Evolutionary conservation across 2,113 vertebrate species (phyloP), one percentile per base, ranked within the genome.

Genomic region (Cryptoleucopteryx plumbea): DNA sequence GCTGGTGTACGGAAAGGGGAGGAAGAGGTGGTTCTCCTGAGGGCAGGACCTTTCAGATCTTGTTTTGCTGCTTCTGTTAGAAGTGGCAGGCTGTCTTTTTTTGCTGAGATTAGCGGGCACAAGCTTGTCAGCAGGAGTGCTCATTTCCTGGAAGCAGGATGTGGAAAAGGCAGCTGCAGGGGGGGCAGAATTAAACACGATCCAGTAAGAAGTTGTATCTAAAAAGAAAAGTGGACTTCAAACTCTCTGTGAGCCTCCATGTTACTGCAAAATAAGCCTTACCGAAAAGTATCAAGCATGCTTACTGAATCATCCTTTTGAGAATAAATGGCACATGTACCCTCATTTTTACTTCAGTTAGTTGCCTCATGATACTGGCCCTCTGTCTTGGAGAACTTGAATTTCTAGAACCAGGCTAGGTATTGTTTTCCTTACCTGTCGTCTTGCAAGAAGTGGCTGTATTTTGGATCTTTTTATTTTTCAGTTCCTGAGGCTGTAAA

Each of bases 31-130:
- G 80, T 91, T 75, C 82, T 94, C 94, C 92, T 11, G 70, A 88
- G 92, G 95, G 95, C 91, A 95, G 61, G 83, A 82, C 68, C 86
- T 90, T 95, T 96, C 96, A 95, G 47, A 92, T 97, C 91, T 68
- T 27, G 61, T 94, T 91, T 34, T 38, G 56, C 73, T 42, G 66
- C 77, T 52, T 40, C 56, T 4, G 3, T 36, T 4, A 1, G 88
- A 96, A 85, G 91, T 94, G 97, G 91, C 89, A 94, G 95, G 77
- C 83, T 94, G 93, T 82, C 86, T 68, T 53, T 55, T 87, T 70
- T 40, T 22, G 31, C 94, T 42, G 65, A 87, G 86, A 70, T 65
- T 15, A 82, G 73, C 0, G 0, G 87, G 55, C 82, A 74, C 0
- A 3, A 83, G 73, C 43, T 63, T 95, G 94, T 88, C 95, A 96